Evolutionary conservation across 2,113 vertebrate species (phyloP).

Genomic region (Alaudala cheleensis): DNA sequence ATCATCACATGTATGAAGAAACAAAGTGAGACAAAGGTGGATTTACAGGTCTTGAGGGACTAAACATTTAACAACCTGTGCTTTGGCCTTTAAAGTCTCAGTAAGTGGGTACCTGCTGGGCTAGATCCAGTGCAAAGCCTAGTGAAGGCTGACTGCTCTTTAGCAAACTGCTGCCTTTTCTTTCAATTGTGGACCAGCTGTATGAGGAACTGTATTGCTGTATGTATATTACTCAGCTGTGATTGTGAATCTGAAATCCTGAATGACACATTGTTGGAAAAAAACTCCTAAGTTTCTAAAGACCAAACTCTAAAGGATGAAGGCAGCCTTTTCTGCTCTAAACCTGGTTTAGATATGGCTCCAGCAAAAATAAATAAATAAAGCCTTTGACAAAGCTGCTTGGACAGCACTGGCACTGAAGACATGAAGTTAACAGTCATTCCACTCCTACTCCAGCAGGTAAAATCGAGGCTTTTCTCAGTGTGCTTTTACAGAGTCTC

Average conservation of each 20-base stretch:
- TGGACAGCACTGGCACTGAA: background rate
- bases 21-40: background rate
- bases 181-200: background rate
- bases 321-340: background rate
- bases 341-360: background rate
- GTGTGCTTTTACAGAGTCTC: background rate
- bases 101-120: background rate
- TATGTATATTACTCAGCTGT: background rate
- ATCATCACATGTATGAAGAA: background rate
- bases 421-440: background rate
- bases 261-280: background rate
- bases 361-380: background rate
- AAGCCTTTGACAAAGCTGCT: background rate
- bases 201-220: background rate
- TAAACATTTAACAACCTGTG: background rate
- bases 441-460: background rate
- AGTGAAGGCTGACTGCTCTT: background rate
- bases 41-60: background rate
- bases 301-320: background rate
- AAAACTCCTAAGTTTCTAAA: accelerated
- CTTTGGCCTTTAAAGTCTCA: background rate
- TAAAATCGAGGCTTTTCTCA: background rate
- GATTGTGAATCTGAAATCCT: background rate
- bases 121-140: background rate
- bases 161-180: background rate